Evolutionary conservation across 2,113 vertebrate genomes (phyloP).

Genomic region (Pelvicachromis taeniatus): DNA sequence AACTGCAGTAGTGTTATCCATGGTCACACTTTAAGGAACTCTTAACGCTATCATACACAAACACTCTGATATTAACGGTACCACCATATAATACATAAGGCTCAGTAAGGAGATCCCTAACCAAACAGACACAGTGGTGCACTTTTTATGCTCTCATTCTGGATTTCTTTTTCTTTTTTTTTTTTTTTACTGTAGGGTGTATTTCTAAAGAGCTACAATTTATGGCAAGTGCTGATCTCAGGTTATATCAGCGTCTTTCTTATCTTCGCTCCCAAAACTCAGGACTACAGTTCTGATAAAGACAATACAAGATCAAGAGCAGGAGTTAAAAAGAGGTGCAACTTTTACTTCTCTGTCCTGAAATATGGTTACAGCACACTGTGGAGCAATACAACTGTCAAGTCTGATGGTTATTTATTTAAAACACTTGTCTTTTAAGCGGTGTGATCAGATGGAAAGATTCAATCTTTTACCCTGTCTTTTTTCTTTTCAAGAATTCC

Average conservation of each 20-base stretch:
- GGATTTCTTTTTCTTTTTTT: neutral
- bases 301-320: neutral
- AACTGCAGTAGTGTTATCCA: slow-evolving; percentile 43
- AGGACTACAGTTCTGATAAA: neutral
- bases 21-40: slow-evolving; percentile 24
- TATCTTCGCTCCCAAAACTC: slow-evolving; percentile 22
- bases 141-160: neutral
- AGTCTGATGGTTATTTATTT: neutral
- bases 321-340: neutral
- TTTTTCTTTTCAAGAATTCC: neutral
- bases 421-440: neutral
- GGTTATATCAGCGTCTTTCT: slow-evolving; percentile 15
- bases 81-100: neutral
- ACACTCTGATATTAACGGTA: slow-evolving; percentile 22
- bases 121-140: neutral
- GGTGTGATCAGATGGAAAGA: neutral
- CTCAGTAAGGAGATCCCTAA: neutral
- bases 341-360: neutral
- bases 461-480: neutral
- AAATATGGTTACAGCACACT: neutral
- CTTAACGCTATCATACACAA: slow-evolving; percentile 15
- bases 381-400: neutral
- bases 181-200: neutral
- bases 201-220: neutral
- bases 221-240: slow-evolving; percentile 9